These are phyloP conservation scores for Cervus canadensis DNA, from an alignment of 2,113 vertebrate genomes.

Conservation along the genomic window DNA sequence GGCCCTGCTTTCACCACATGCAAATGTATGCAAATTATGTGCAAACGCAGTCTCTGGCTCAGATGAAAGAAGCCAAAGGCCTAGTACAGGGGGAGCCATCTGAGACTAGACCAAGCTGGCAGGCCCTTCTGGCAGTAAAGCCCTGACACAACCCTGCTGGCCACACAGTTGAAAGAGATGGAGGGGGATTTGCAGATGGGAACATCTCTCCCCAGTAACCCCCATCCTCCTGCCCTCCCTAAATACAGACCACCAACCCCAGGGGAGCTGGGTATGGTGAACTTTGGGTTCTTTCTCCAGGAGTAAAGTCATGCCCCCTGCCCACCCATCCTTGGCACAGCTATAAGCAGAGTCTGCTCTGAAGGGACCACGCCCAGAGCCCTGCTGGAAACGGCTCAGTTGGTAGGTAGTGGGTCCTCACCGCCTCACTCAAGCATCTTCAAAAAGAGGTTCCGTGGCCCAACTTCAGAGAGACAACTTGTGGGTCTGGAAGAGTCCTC, in stretches of 20 bases:
- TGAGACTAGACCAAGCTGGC: neutral
- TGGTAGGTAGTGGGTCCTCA: no score
- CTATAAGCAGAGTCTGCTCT: neutral
- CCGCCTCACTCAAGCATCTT: neutral
- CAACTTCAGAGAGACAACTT: neutral
- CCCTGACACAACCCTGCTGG: neutral
- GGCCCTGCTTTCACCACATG: slow-evolving; percentile 10
- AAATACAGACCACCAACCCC: neutral
- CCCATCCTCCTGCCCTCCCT: neutral
- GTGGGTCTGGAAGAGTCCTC: neutral
- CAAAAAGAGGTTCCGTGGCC: neutral
- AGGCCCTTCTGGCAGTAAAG: neutral
- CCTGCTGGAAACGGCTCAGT: neutral
- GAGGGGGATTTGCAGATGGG: neutral
- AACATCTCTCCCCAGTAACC: no score
- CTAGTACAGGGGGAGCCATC: neutral
- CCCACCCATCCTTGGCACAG: neutral
- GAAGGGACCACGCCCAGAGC: neutral
- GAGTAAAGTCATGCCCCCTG: neutral
- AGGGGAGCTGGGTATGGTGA: neutral
- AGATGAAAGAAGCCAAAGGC: slow-evolving; percentile 15
- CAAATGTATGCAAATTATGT: slow-evolving; percentile 68
- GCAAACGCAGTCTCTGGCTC: slow-evolving; percentile 29
- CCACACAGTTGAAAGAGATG: neutral
- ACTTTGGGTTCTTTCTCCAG: neutral